Evolutionary conservation across 2,113 vertebrate genomes (phyloP).

Genomic region (Mungos mungo): DNA sequence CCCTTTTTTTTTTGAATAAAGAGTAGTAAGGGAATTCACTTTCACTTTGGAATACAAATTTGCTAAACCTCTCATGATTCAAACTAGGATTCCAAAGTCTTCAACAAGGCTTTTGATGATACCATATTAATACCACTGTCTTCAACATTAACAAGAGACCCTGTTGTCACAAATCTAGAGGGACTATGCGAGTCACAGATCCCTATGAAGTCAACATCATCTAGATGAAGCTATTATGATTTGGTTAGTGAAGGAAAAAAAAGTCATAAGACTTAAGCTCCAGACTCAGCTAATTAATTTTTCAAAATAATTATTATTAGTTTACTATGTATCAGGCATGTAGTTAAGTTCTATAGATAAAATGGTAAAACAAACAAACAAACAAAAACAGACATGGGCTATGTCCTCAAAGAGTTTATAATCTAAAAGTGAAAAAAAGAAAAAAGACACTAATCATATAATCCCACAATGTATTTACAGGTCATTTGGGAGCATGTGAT

Average conservation of each 20-base stretch:
- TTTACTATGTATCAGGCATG: not conserved
- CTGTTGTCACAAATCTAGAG: not conserved
- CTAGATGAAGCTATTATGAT: not conserved
- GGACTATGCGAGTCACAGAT: not conserved
- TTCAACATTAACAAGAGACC: not conserved
- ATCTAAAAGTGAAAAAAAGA: not conserved
- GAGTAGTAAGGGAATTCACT: not conserved
- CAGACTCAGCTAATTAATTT: not conserved
- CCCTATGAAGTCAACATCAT: not conserved
- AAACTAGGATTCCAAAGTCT: constrained; percentile 8
- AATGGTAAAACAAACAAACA: not conserved
- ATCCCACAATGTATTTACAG: not conserved
- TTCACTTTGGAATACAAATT: not conserved
- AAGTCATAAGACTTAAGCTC: not conserved
- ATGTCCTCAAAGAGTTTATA: not conserved
- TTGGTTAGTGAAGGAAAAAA: constrained; percentile 9
- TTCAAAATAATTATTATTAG: not conserved
- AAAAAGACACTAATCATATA: not conserved
- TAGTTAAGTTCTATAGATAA: not conserved
- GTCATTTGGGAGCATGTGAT: not conserved
- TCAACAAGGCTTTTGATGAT: not conserved
- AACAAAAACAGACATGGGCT: not conserved
- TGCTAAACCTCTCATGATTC: not conserved
- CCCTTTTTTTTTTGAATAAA: not conserved
- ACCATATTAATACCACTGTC: not conserved